These are phyloP conservation scores for Antheraea yamamai DNA, from an alignment of 2,888 invertebrate genomes.

Conservation along the genomic window DNA sequence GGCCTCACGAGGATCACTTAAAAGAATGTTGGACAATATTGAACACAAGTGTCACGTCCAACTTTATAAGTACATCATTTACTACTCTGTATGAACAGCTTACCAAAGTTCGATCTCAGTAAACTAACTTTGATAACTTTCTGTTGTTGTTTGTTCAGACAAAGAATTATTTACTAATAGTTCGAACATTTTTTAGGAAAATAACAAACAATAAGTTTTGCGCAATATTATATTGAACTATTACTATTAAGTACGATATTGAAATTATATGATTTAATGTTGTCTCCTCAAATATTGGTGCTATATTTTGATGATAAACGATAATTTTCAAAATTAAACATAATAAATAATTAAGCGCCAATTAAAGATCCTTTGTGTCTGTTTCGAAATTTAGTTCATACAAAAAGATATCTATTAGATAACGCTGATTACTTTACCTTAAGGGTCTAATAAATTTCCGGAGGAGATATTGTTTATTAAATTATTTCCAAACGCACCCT, in stretches of 20 bases:
- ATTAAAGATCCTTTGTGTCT: neutral
- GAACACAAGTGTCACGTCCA: constrained; percentile 22
- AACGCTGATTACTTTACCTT: too few species aligned
- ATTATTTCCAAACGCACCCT: too few species aligned
- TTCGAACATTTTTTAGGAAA: neutral
- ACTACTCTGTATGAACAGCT: constrained; percentile 20
- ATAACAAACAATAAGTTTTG: neutral
- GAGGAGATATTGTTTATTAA: too few species aligned
- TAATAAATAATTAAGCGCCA: too few species aligned
- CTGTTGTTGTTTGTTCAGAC: constrained; percentile 22
- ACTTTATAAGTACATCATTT: constrained; percentile 24
- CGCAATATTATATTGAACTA: neutral
- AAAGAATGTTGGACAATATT: constrained; percentile 17
- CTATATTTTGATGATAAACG: too few species aligned
- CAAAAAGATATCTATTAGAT: too few species aligned
- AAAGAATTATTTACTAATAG: constrained; percentile 23
- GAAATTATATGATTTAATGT: too few species aligned
- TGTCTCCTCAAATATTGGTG: too few species aligned
- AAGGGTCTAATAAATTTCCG: too few species aligned
- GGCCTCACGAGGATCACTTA: neutral
- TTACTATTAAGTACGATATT: neutral
- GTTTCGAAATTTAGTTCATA: neutral
- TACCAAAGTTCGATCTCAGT: constrained; percentile 23
- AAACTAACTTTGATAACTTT: constrained; percentile 23
- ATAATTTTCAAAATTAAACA: too few species aligned